Conservation (phyloP, 1,140 invertebrate genomes). For the Chelonus insularis region DNA sequence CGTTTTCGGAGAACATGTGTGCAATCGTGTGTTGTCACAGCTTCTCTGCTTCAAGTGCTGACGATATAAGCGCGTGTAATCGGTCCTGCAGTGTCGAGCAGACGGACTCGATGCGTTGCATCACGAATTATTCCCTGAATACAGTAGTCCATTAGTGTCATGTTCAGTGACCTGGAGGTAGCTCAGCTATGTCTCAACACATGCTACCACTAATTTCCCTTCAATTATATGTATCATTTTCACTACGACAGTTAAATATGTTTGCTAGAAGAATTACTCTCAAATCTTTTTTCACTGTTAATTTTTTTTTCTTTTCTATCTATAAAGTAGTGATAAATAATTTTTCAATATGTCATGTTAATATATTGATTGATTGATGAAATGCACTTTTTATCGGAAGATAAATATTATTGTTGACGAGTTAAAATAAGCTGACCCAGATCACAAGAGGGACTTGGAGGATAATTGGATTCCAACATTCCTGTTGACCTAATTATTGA, state of each 20-base stretch:
- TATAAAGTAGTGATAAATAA: no score
- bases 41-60: conserved; percentile 3
- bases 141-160: conserved; percentile 30
- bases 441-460: no score
- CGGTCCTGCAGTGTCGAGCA: conserved; percentile 17
- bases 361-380: no score
- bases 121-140: conserved; percentile 30
- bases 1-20: conserved; percentile 8
- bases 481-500: no score
- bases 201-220: not conserved
- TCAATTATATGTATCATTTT: not conserved
- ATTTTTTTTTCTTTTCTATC: no score
- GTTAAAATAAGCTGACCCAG: no score
- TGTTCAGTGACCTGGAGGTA: conserved; percentile 15
- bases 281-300: no score
- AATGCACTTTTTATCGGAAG: no score
- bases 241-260: not conserved
- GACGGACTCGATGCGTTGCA: conserved; percentile 22
- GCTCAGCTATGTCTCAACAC: conserved; percentile 22
- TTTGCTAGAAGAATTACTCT: no score
- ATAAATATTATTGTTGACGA: no score
- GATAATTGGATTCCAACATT: no score
- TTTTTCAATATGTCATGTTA: no score
- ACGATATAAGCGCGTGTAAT: conserved; percentile 29
- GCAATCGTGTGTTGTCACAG: conserved; percentile 9